These are phyloP conservation scores for Cynodonichthys magdalenae DNA, from an alignment of 2,797 vertebrate genomes.

Conservation along the genomic window DNA sequence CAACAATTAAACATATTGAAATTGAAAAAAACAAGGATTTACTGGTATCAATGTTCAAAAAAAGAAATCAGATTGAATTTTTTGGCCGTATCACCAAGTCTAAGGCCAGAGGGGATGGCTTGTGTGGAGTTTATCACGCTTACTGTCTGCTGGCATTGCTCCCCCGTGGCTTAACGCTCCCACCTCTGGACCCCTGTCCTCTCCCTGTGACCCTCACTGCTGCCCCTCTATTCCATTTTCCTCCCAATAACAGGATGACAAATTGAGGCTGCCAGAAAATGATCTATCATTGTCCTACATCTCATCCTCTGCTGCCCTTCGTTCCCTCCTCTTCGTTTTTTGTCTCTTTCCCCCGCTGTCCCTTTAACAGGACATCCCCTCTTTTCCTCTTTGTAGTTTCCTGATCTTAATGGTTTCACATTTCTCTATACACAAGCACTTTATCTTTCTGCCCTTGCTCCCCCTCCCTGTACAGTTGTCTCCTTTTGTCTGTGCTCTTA, in stretches of 20 bases:
- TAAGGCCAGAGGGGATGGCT: constrained; percentile 46
- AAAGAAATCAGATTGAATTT: background rate
- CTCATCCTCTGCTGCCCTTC: constrained; percentile 68
- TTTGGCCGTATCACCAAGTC: constrained; percentile 25
- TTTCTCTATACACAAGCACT: constrained; percentile 51
- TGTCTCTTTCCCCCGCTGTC: constrained; percentile 47
- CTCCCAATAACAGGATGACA: constrained; percentile 74
- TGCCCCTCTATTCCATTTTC: constrained; percentile 75
- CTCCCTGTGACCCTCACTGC: constrained; percentile 54
- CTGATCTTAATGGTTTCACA: constrained; percentile 64
- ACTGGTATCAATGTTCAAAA: background rate
- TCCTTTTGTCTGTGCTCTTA: constrained; percentile 48
- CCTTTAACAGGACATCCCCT: constrained; percentile 60
- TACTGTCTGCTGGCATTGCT: constrained; percentile 35
- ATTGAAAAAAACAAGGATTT: background rate
- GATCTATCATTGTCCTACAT: constrained; percentile 78
- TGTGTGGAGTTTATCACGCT: constrained; percentile 61
- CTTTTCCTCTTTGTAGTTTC: constrained; percentile 58
- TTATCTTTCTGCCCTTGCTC: constrained; percentile 66
- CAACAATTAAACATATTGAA: background rate
- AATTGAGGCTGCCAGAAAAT: constrained; percentile 74
- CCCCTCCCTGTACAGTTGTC: constrained; percentile 40
- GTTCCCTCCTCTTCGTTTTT: constrained; percentile 46
- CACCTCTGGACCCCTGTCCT: constrained; percentile 60
- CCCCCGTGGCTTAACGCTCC: constrained; percentile 45